phyloP scores from a whole-genome alignment of 2,113 vertebrate species.

The Pteruthius melanotis region DNA sequence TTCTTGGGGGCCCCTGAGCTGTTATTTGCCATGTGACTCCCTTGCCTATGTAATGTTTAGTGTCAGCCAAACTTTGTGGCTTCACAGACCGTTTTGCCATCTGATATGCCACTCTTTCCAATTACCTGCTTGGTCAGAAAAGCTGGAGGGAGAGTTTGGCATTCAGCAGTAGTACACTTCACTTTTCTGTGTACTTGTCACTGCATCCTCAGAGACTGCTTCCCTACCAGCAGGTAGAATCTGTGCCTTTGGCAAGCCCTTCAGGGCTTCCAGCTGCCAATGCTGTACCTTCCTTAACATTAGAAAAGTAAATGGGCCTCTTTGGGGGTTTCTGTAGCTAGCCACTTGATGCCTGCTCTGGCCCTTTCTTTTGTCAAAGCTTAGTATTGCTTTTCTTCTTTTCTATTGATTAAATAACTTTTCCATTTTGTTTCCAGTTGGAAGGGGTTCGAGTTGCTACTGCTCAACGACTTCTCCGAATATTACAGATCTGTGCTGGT shows the following conservation, averaged over 20 bases:
- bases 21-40: not conserved
- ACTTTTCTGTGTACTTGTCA: not conserved
- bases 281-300: not conserved
- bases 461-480: slow-evolving; percentile 70
- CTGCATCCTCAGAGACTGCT: not conserved
- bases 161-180: not conserved
- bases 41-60: not conserved
- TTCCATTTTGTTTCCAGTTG: slow-evolving; percentile 46
- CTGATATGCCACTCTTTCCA: not conserved
- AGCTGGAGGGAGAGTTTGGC: not conserved
- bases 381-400: not conserved
- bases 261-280: not conserved
- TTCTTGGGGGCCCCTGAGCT: not conserved
- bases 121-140: not conserved
- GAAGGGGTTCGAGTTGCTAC: slow-evolving; percentile 25
- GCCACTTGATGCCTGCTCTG: not conserved
- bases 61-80: not conserved
- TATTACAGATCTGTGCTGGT: slow-evolving; percentile 73
- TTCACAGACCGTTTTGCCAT: not conserved
- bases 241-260: not conserved
- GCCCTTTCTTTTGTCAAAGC: not conserved
- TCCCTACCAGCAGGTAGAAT: not conserved
- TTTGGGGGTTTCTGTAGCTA: not conserved
- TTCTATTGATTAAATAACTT: not conserved
- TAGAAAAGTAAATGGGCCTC: not conserved